Base-by-base conservation (phyloP, 2,797 vertebrate genomes). In the Peromyscus melanophrys region DNA sequence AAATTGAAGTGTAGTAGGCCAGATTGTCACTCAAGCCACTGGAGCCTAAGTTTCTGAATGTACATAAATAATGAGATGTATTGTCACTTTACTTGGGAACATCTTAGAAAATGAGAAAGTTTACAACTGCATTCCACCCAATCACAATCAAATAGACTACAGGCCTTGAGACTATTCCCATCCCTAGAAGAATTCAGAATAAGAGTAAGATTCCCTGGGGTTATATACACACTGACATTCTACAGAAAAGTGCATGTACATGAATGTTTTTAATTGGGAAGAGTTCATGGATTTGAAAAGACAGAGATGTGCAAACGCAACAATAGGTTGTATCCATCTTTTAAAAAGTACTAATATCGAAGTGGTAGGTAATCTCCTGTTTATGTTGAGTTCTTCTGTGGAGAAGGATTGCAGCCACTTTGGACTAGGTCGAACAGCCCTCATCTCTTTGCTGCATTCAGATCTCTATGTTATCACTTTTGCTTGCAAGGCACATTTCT, bases 401-500 rank as follows among this genome's bases (percentile, higher is more conserved):
- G 31, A 31, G 55, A 88, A 89, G 75, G 17, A 88, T 31, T 37
- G 9, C 91, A 84, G 57, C n/a, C 75, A 11, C 90, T 94, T 94
- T 92, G 55, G 61, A 61, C 11, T 87, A 49, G 65, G 9, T 81
- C 49, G 19, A 96, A 23, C 14, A 96, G 83, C 34, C n/a, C 27
- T 89, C 67, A 76, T 27, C 12, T 21, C 27, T 94, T 85, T 82
- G 63, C 73, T 93, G 29, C 73, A 8, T 82, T 96, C 87, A 86
- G 8, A 31, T 92, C 69, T 95, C 76, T 55, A 19, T 0, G 2
- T 87, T 90, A 78, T 52, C 59, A 86, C 59, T 82, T 94, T 92
- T 77, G 59, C 91, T 96, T 95, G 81, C 46, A 83, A 93, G 89
- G 43, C 76, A 89, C 29, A 90, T 94, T 95, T 96, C 84, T 97